These are phyloP conservation scores for Lagria hirta DNA, from an alignment of 2,888 invertebrate species.

Conservation along the genomic window DNA sequence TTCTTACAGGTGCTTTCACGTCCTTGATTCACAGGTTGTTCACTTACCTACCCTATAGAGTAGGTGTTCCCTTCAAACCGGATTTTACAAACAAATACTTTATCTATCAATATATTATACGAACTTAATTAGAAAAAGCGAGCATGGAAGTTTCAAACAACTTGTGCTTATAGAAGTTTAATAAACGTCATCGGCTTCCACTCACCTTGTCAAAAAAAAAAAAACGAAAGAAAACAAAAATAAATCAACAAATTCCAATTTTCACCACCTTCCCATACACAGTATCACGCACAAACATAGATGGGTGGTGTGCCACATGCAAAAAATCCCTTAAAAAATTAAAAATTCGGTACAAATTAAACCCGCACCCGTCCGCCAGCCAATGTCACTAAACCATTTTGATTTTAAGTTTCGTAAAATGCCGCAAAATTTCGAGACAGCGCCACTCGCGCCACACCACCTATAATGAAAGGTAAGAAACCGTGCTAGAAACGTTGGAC, in stretches of 20 bases:
- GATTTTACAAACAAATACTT: slow-evolving; percentile 22
- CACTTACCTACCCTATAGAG: slow-evolving; percentile 38
- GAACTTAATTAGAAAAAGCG: slow-evolving; percentile 12
- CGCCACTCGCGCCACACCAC: slow-evolving; percentile 1
- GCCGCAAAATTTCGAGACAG: slow-evolving; percentile 1
- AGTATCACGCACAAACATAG: slow-evolving; percentile 7
- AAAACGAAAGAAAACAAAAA: slow-evolving; percentile 4
- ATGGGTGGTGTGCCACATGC: no score
- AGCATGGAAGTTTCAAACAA: slow-evolving; percentile 26
- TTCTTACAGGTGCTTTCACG: slow-evolving; percentile 42
- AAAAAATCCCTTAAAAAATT: no score
- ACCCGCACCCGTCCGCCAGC: slow-evolving; percentile 11
- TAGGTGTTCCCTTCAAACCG: slow-evolving; percentile 31
- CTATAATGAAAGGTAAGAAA: no score
- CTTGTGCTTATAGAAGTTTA: slow-evolving; percentile 1
- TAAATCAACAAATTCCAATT: slow-evolving; percentile 1
- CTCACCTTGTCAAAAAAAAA: slow-evolving; percentile 16
- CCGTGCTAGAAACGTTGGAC: no score
- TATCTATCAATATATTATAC: no score
- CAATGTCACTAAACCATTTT: slow-evolving; percentile 24
- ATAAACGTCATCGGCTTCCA: slow-evolving; percentile 18
- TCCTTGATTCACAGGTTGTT: slow-evolving; percentile 39
- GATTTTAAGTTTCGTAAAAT: not conserved
- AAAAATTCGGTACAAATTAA: slow-evolving; percentile 17
- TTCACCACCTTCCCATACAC: slow-evolving; percentile 9